Percentiles rank a stretch among this genome's conserved stretches.
phyloP scores from a whole-genome alignment of 2,113 vertebrate species.

The Madoqua kirkii region DNA sequence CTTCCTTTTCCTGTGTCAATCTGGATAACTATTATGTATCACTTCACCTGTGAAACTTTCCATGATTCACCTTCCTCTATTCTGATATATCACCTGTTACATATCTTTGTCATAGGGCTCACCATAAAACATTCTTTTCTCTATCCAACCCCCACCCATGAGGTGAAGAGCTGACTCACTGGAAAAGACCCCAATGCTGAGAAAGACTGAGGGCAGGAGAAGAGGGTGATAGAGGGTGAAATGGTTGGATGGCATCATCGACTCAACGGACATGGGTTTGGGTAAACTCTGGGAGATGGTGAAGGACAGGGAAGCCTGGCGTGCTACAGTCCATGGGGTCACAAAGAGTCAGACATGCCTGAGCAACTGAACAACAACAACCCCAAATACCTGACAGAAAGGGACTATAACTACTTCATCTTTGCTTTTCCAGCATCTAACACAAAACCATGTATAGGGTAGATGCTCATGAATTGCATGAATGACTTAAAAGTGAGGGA shows the following conservation, averaged over 20 bases:
- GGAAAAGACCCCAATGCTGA: neutral
- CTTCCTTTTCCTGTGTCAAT: neutral
- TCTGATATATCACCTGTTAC: neutral
- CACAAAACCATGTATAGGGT: neutral
- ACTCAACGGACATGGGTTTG: neutral
- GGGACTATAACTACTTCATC: neutral
- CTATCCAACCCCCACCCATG: neutral
- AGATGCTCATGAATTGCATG: neutral
- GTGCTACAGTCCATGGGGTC: neutral
- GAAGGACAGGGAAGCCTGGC: neutral
- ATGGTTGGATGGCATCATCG: neutral
- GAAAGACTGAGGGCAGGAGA: neutral
- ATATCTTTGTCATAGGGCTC: neutral
- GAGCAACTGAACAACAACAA: neutral
- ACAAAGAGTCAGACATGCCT: neutral
- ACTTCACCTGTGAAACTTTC: neutral
- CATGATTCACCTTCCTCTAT: neutral
- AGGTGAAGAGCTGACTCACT: accelerated
- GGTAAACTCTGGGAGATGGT: neutral
- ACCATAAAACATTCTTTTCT: neutral
- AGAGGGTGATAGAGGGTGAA: neutral
- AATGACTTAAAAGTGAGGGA: neutral
- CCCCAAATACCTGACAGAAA: neutral
- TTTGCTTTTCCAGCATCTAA: neutral
- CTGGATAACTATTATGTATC: neutral